phyloP scores from a whole-genome alignment of 2,113 vertebrate genomes.

The Hydropotes inermis region DNA sequence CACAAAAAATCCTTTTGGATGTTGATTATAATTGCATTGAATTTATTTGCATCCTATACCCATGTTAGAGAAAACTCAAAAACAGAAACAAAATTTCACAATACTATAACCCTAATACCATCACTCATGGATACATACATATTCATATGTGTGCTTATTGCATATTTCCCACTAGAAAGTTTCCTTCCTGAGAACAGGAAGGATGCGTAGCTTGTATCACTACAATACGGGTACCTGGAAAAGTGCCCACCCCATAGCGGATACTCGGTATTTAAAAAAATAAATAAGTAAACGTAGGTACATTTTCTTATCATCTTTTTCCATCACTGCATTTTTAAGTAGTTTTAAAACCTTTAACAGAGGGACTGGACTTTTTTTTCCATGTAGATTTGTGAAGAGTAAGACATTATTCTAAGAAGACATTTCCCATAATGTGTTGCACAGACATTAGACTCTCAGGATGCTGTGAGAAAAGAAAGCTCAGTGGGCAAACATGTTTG shows the following conservation, averaged over 20 bases:
- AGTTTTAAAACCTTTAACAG: not conserved
- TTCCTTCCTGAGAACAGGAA: not conserved
- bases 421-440: not conserved
- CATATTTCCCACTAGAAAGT: constrained; percentile 7
- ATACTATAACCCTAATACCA: not conserved
- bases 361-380: not conserved
- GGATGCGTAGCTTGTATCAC: not conserved
- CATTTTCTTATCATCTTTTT: not conserved
- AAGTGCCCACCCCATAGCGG: not conserved
- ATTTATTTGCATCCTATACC: not conserved
- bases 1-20: not conserved
- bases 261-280: not conserved
- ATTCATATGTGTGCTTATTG: not conserved
- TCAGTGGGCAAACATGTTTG: not conserved
- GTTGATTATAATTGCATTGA: not conserved
- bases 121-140: not conserved
- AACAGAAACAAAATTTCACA: not conserved
- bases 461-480: not conserved
- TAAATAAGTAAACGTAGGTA: not conserved
- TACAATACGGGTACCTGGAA: not conserved
- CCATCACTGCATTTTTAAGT: not conserved
- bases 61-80: not conserved
- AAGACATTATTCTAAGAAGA: not conserved
- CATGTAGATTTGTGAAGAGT: not conserved
- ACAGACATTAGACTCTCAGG: not conserved